Evolutionary conservation across 2,797 vertebrate species (phyloP), one percentile per base, ranked within the genome.

Genomic region (Apogon talboti): DNA sequence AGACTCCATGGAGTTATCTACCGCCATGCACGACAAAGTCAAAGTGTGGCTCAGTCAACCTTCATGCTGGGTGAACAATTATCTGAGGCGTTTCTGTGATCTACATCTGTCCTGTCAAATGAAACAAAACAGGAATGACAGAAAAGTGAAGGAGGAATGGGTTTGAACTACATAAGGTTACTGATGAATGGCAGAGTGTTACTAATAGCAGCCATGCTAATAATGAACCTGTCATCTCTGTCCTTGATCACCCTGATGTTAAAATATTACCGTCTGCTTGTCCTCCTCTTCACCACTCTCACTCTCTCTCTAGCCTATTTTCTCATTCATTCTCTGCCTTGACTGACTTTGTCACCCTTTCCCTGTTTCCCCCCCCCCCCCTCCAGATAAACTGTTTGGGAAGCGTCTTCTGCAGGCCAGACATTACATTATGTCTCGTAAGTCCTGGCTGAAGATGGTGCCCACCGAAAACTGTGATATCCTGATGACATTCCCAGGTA

Each of bases 381-480:
- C 37, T 66, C 28, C 66, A 91, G 96, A 97, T 80, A 96, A 96
- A 83, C 89, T 97, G 43, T 97, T 97, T 3, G 96, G 96, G 73
- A 97, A 96, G 88, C 90, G 92, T 33, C 92, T 97, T 38, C 91
- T 96, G 59, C 95, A 96, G 81, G 95, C 95, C 7, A 93, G 95
- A 57, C 95, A 94, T 33, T 97, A 96, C 88, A 94, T 98, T 81
- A 95, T 96, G 92, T 96, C 95, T 66, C 95, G 95, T 73, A 96
- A 95, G 72, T 96, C 96, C 16, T 96, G 96, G 95, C 94, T 97
- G 92, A 97, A 95, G 88, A 97, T 96, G 6, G 95, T 98, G 79
- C 95, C 96, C 69, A 96, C 96, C 0, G 95, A 98, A 88, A 95
- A 96, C 91, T 98, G 96, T 71, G 96, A 98, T 0, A 96, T 98